Conservation (phyloP, 2,797 vertebrate genomes). For the Helostoma temminkii region DNA sequence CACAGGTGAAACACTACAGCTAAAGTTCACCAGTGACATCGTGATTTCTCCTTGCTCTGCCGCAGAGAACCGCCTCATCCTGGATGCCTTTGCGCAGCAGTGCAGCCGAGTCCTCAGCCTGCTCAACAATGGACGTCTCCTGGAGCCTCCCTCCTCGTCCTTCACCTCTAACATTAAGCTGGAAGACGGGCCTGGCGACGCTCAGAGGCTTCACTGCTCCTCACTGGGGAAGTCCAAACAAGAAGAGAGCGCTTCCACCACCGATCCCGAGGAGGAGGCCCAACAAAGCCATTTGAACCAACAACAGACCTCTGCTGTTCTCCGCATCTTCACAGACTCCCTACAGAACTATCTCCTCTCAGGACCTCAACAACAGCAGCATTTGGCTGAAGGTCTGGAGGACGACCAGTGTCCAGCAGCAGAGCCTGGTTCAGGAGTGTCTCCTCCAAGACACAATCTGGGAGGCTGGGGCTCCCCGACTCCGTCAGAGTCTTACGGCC, state of each 20-base stretch:
- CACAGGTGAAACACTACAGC: background rate
- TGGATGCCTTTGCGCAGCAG: constrained; percentile 98
- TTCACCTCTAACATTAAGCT: constrained; percentile 92
- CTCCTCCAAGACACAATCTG: constrained; percentile 89
- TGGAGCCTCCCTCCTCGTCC: constrained; percentile 86
- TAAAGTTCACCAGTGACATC: background rate
- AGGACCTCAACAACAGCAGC: constrained; percentile 81
- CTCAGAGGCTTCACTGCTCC: constrained; percentile 78
- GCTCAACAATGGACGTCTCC: constrained; percentile 94
- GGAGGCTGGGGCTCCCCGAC: constrained; percentile 96
- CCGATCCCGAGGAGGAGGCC: constrained; percentile 87
- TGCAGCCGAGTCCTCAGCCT: constrained; percentile 98
- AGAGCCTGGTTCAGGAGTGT: constrained; percentile 84
- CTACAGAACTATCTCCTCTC: constrained; percentile 96
- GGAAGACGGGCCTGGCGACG: constrained; percentile 80
- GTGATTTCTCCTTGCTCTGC: constrained; percentile 42
- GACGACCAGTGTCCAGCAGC: constrained; percentile 81
- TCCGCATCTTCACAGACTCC: constrained; percentile 97
- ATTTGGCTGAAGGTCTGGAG: constrained; percentile 77
- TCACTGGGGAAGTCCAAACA: constrained; percentile 87
- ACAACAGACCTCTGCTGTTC: constrained; percentile 94
- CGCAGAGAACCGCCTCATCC: constrained; percentile 95
- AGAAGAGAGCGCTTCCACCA: constrained; percentile 82
- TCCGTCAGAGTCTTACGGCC: constrained; percentile 96
- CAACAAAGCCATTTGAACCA: constrained; percentile 90